Base-by-base conservation (phyloP, 2,113 vertebrate species). In the Apteryx mantelli region DNA sequence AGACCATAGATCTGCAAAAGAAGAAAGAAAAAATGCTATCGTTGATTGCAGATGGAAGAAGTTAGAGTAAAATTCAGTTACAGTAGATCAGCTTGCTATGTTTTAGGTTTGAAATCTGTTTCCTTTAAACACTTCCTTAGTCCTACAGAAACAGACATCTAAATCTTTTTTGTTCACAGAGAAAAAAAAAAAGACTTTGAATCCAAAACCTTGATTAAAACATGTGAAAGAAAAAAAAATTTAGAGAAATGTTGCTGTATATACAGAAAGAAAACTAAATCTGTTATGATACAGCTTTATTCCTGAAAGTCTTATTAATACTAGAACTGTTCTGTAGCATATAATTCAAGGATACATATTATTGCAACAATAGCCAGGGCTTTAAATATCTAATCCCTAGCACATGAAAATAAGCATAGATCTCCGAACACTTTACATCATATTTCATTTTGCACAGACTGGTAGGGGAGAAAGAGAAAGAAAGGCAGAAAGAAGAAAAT, bases 141-240 rank as follows among this genome's bases (percentile, higher is more conserved):
- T 55, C 36, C 20, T 40, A 32, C 55, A 22, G 40, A 87, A 82
- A 63, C 9, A 38, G 30, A 78, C 60, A n/a, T 84, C 63, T 85
- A 16, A 5, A 83, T 88, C 36, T 50, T 70, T 36, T 95, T 70
- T 28, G 89, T 92, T 88, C 38, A 69, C 25, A 77, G 20, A 63
- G 9, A 30, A 46, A 46, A 68, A 65, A 93, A 12, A 81, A 80
- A 69, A 77, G 61, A 44, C 5, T 52, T 91, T 83, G 44, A 40
- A 66, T 48, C 94, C 85, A 91, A 88, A 88, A 85, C 36, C 32
- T 90, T 60, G 71, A 75, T 78, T 82, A 87, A 87, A 82, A 61
- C 20, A 34, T 17, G 2, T 66, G 38, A 50, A 61, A 82, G 60
- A 82, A 71, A 48, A 14, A 69, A 87, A 90, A 84, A 69, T 56